Base-by-base conservation (phyloP, 1,140 invertebrate genomes). In the Hylyphantes graminicola region DNA sequence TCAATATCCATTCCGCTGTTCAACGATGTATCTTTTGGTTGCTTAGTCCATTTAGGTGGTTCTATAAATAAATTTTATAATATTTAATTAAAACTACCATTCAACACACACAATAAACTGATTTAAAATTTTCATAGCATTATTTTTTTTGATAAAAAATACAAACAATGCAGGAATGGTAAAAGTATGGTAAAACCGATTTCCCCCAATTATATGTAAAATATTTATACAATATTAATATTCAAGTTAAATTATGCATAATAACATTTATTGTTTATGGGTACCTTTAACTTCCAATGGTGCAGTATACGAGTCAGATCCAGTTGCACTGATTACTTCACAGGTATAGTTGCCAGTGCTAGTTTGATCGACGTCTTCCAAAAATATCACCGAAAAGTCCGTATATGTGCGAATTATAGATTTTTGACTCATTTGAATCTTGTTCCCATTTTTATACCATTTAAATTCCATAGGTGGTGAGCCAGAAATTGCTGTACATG, bases 241-340 rank as follows among this genome's bases (percentile, higher is more conserved):
- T 51, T 53, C 12, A 10, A n/a, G 17, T 72, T 9, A 7, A 54
- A 7, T 51, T 11, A 57, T 35, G 21, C 1, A 1, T 19, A 19
- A 19, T 21, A 13, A 6, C 3, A 50, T 67, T 17, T 17, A 78
- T 61, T 64, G 21, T 53, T 54, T 12, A 35, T 5, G 35, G 35
- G 35, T 35, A 94, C 94, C 94, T 91, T 94, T 93, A 85, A 95
- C 93, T 88, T 93, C 92, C 87, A 95, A 90, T 87, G 90, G 89
- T 89, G 92, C 91, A 89, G 92, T 91, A 89, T 92, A 91, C 89
- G 91, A 90, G 89, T 92, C 91, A 87, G 90, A 91, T 86, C 92
- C 93, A 85, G 91, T 93, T 19, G 89, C 89, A 89, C 95, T 95
- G 73, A 92, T 92, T 86, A 93, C 94, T 76, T 92, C 91, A 78